Base-by-base conservation (phyloP, 2,888 invertebrate species). In the Augiades crinisus region DNA sequence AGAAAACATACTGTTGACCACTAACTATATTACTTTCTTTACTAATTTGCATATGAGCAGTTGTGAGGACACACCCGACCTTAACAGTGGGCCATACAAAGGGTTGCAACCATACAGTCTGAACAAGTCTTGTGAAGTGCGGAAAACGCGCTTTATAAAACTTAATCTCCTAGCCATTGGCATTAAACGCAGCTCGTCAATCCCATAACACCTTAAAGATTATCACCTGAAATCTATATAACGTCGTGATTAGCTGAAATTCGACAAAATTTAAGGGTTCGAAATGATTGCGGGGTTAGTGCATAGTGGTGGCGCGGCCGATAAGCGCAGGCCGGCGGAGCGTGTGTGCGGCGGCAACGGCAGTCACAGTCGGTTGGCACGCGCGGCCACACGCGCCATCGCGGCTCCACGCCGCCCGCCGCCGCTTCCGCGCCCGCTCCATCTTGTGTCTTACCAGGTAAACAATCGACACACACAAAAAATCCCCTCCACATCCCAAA, bases 371-470 rank as follows among this genome's bases (percentile, higher is more conserved):
- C 82, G 78, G 84, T 73, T 78, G 81, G 81, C 81, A 78, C 72
- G 78, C 78, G 85, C 79, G 87, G 80, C 71, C 78, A 83, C 78
- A 84, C 88, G 88, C 84, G 86, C 81, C 70, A 64, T 68, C 70
- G 80, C 81, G 78, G 79, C 78, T 70, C 70, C 61, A 60, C 70
- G 68, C 69, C 65, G 64, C 68, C 66, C 65, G 70, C 72, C 70
- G 66, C 69, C 68, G 67, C 68, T 62, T 54, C 70, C 73, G 76
- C 79, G 63, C 55, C 68, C 74, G 68, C 78, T 64, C 56, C 62
- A 61, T 70, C 65, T 67, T 24, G 44, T 45, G 51, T 31, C 51
- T 37, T 45, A 68, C 65, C 86, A 87, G 87, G 87, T 87, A 87
- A 86, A 83, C 78, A 78, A 34, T 49, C 51, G 47, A 70, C 61